Evolutionary conservation across 2,797 vertebrate species (phyloP).

Genomic region (Gymnocypris eckloni): DNA sequence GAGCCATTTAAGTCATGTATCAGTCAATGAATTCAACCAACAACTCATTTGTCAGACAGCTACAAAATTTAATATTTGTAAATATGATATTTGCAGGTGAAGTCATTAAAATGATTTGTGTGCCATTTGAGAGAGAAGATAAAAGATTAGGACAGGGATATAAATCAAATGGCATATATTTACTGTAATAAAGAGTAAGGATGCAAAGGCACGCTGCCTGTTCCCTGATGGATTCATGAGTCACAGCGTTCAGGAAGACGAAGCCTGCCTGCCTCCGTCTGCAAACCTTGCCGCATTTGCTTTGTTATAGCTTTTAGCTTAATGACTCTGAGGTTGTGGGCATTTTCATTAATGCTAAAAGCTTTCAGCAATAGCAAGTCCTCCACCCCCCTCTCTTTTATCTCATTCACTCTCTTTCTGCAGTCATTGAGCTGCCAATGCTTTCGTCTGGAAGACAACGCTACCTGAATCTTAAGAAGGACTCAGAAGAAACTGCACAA

Average conservation of each 20-base stretch:
- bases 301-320: conserved; percentile 63
- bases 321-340: conserved; percentile 51
- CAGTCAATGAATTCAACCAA: background rate
- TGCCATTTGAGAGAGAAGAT: background rate
- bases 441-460: conserved; percentile 27
- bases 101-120: conserved; percentile 19
- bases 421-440: conserved; percentile 34
- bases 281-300: conserved; percentile 43
- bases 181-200: conserved; percentile 6
- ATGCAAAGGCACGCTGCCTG: background rate
- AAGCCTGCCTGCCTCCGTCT: background rate
- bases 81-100: background rate
- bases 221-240: conserved; percentile 42
- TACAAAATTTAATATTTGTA: conserved; percentile 12
- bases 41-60: background rate
- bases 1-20: background rate
- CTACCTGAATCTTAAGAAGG: conserved; percentile 59
- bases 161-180: conserved; percentile 25
- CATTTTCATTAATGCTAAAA: conserved; percentile 53
- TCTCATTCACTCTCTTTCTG: conserved; percentile 20
- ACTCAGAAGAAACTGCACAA: conserved; percentile 2
- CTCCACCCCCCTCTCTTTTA: background rate
- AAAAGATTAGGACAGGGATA: background rate
- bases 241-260: conserved; percentile 28
- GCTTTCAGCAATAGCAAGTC: conserved; percentile 35